A percentile compares a stretch with the other conserved stretches of the same genome.
Conservation (phyloP, 2,113 vertebrate species). For the Alosa alosa region DNA sequence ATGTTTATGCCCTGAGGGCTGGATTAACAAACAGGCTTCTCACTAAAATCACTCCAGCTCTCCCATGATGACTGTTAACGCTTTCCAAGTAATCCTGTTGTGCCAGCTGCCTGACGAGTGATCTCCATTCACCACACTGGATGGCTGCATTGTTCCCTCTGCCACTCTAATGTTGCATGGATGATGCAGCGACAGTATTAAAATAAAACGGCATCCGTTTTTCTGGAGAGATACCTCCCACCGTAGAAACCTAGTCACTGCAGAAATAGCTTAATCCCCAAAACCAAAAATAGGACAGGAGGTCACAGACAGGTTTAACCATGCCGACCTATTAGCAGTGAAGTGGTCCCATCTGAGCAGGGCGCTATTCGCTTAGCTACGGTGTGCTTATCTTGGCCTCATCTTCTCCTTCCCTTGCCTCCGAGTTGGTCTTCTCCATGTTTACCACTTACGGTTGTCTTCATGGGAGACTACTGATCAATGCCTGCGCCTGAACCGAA, state of each 20-base stretch:
- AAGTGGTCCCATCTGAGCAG: not conserved
- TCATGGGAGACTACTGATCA: not conserved
- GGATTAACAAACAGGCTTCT: constrained; percentile 4
- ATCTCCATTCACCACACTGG: not conserved
- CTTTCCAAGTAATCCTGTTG: not conserved
- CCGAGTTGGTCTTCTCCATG: not conserved
- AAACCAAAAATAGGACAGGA: not conserved
- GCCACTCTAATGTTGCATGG: not conserved
- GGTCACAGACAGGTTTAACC: not conserved
- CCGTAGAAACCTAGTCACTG: not conserved
- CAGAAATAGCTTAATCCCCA: not conserved
- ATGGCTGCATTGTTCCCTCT: not conserved
- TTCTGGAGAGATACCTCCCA: not conserved
- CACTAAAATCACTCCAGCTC: not conserved
- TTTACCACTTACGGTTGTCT: not conserved
- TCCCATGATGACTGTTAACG: not conserved
- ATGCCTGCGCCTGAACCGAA: no score
- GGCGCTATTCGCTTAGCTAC: no score
- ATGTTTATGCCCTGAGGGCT: not conserved
- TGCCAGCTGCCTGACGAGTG: not conserved
- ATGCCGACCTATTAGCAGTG: not conserved
- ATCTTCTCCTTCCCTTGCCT: no score
- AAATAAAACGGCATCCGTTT: not conserved
- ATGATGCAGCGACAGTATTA: not conserved
- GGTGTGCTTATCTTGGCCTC: not conserved